Evolutionary conservation across 2,888 invertebrate species (phyloP), one percentile per base, ranked within the genome.

Genomic region (Xestoiulus laeticollis): DNA sequence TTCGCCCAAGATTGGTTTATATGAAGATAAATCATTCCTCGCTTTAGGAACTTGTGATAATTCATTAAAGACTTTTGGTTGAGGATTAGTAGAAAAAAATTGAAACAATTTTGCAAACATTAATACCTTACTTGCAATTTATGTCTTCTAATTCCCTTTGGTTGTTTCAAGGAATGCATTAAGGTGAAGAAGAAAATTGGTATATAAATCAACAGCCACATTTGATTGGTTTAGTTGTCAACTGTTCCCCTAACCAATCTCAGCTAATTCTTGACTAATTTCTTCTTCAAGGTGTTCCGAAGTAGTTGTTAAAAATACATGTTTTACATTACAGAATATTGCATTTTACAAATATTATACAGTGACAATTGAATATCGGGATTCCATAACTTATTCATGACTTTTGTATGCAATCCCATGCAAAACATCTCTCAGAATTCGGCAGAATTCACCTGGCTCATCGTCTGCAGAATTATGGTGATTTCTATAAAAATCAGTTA

Each of bases 111-210:
- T 38, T 8, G 8, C 38, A 38, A 38, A 38, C 38, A 38, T 38
- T 1, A 38, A 38, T 38, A 8, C 38, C 8, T 38, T 38, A 38
- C 38, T 38, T 38, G 38, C 38, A 38, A 38, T 8, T 5, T 38
- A 38, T 38, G 5, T 26, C 26, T 16, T 30, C 30, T 30, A 30
- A 78, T 78, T 78, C 30, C 78, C 78, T 78, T 78, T 32, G 78
- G 30, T 30, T 32, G 30, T 78, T 78, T 78, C 26, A 78, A 30
- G 6, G 30, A 78, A 78, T 78, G 3, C 30, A 78, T 78, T 78
- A 30, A 78, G 78, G 30, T 10, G 78, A 30, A 78, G 16, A 78
- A 78, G 78, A 26, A 78, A 78, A 78, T 78, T 78, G 78, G 78
- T 30, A 30, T 78, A 78, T 78, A 12, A 78, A 78, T 78, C 78